Conservation (phyloP, 2,888 invertebrate genomes). For the Parnassius mnemosyne region DNA sequence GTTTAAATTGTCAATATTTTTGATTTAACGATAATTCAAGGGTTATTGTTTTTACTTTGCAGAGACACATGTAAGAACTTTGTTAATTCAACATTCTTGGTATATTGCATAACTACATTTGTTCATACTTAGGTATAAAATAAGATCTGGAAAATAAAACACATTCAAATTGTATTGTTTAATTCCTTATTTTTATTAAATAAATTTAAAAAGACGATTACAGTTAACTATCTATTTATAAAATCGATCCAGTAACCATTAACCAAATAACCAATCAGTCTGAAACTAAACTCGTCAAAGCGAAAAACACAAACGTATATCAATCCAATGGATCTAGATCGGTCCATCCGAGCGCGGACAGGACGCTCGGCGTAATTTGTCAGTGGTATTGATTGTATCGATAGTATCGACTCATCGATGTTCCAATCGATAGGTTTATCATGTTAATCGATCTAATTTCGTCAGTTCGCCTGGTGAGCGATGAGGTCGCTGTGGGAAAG, state of each 20-base stretch:
- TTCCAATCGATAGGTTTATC: slow-evolving; percentile 71
- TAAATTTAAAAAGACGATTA: neutral
- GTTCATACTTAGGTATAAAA: too few relatives aligned
- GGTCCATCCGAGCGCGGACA: slow-evolving; percentile 48
- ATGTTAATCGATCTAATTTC: slow-evolving; percentile 79
- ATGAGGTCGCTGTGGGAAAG: slow-evolving; percentile 75
- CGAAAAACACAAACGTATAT: slow-evolving; percentile 20
- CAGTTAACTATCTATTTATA: neutral
- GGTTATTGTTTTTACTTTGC: too few relatives aligned
- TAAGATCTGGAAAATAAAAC: too few relatives aligned
- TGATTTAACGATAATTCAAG: too few relatives aligned
- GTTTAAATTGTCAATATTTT: too few relatives aligned
- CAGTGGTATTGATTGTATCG: slow-evolving; percentile 69
- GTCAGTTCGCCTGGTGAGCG: slow-evolving; percentile 71
- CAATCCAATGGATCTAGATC: slow-evolving; percentile 27
- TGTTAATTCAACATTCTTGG: too few relatives aligned
- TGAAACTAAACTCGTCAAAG: slow-evolving; percentile 21
- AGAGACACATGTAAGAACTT: too few relatives aligned
- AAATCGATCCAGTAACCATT: slow-evolving; percentile 14
- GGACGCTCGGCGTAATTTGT: slow-evolving; percentile 73
- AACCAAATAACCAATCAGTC: slow-evolving; percentile 23
- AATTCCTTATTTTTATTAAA: too few relatives aligned
- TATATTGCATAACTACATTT: too few relatives aligned
- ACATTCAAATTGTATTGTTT: too few relatives aligned
- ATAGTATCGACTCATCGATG: slow-evolving; percentile 58